Conservation (phyloP, 2,797 vertebrate genomes). For the Glossophaga mutica region DNA sequence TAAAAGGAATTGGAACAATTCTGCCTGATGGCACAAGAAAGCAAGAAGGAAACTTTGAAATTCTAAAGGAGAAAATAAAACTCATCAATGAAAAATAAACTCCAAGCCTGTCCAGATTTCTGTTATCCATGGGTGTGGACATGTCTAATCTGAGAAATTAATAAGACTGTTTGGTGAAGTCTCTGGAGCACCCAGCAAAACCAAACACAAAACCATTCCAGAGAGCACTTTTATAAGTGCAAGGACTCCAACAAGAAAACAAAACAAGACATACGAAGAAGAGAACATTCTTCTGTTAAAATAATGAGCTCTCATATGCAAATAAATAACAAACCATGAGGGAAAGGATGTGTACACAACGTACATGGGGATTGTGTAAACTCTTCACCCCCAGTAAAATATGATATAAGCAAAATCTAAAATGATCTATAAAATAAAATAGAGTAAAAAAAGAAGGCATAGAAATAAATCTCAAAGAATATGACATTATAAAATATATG, state of each 20-base stretch:
- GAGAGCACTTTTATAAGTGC: background rate
- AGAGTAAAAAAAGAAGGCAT: background rate
- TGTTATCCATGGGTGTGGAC: background rate
- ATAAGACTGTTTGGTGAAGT: background rate
- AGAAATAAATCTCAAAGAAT: conserved; percentile 19
- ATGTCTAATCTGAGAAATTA: background rate
- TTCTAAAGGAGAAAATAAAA: background rate
- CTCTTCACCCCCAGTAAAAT: background rate
- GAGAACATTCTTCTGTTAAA: background rate
- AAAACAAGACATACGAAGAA: background rate
- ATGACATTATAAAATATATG: background rate
- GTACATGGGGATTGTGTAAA: background rate
- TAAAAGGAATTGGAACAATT: background rate
- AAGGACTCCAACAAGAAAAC: background rate
- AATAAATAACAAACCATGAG: background rate
- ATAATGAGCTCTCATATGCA: background rate
- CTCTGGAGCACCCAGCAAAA: background rate
- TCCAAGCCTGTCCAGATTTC: background rate
- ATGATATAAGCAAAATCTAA: background rate
- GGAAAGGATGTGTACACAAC: background rate
- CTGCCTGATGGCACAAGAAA: background rate
- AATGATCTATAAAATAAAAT: background rate
- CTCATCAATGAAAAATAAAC: background rate
- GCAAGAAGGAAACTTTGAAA: background rate
- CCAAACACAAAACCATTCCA: background rate